phyloP scores from a whole-genome alignment of 2,888 invertebrate species.

The Tryphoninae sp. region DNA sequence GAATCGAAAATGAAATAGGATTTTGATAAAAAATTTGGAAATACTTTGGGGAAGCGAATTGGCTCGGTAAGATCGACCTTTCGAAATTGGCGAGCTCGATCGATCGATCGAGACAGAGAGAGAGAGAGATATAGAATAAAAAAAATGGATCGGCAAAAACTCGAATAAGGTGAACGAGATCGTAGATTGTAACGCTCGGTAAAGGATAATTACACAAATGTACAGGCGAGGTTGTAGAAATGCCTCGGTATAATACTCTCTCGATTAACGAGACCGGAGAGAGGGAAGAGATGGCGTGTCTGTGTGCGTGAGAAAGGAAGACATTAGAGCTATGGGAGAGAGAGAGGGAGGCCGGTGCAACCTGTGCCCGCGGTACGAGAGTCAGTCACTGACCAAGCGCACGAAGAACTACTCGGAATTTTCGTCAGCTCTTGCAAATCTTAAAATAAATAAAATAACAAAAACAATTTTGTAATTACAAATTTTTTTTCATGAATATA shows the following conservation, averaged over 20 bases:
- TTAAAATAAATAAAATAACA: not conserved
- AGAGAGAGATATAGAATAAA: not conserved
- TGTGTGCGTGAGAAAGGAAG: constrained; percentile 68
- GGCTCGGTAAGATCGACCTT: constrained; percentile 14
- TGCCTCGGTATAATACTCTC: constrained; percentile 10
- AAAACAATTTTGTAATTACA: not conserved
- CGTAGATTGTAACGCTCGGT: constrained; percentile 30
- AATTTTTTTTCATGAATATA: not conserved
- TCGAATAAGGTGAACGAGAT: not conserved
- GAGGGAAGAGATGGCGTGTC: constrained; percentile 29
- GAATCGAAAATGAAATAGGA: too few species aligned
- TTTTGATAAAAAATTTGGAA: too few species aligned
- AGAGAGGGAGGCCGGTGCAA: constrained; percentile 69
- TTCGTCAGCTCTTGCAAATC: constrained; percentile 40
- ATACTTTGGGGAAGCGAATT: not conserved
- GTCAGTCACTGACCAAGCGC: constrained; percentile 79
- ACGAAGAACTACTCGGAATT: constrained; percentile 66
- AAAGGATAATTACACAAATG: constrained; percentile 44
- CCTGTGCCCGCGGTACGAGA: constrained; percentile 69
- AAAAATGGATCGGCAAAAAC: constrained; percentile 8
- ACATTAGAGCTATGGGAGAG: constrained; percentile 60
- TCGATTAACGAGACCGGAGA: constrained; percentile 17
- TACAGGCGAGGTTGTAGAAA: constrained; percentile 1
- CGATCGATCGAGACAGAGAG: not conserved
- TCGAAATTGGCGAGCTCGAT: constrained; percentile 11